Evolutionary conservation across 1,140 invertebrate genomes (phyloP).

Genomic region (Dendroctonus ponderosae): DNA sequence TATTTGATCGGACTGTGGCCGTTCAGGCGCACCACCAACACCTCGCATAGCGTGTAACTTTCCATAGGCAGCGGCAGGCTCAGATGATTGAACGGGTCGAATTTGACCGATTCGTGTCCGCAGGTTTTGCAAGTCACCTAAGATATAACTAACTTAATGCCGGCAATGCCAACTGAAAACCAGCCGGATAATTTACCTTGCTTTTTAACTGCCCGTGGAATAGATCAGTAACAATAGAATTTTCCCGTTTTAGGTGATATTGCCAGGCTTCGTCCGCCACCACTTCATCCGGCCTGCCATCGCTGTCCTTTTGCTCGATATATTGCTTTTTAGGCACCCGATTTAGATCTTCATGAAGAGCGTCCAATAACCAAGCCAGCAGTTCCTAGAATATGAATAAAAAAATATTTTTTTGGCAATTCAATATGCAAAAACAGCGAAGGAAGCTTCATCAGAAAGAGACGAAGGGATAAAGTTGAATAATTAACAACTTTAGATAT

Average conservation of each 20-base stretch:
- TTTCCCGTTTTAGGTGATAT: slow-evolving; percentile 73
- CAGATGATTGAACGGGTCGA: slow-evolving; percentile 86
- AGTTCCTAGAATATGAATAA: slow-evolving; percentile 62
- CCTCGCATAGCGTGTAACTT: slow-evolving; percentile 70
- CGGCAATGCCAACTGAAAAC: neutral
- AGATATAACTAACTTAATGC: slow-evolving; percentile 2
- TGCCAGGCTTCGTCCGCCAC: slow-evolving; percentile 82
- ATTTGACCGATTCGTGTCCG: slow-evolving; percentile 76
- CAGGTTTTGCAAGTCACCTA: slow-evolving; percentile 74
- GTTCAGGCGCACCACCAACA: slow-evolving; percentile 71
- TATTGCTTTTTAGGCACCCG: slow-evolving; percentile 68
- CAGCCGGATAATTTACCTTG: slow-evolving; percentile 53
- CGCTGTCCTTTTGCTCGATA: slow-evolving; percentile 73
- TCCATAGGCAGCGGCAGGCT: slow-evolving; percentile 84
- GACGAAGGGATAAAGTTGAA: too few relatives aligned
- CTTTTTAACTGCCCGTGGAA: slow-evolving; percentile 91
- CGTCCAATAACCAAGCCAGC: slow-evolving; percentile 83
- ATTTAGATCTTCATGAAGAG: slow-evolving; percentile 88
- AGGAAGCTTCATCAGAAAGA: too few relatives aligned
- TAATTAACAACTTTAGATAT: too few relatives aligned
- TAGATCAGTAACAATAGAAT: slow-evolving; percentile 83
- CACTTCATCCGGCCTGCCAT: slow-evolving; percentile 71
- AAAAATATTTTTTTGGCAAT: neutral
- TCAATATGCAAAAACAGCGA: too few relatives aligned
- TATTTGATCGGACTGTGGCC: slow-evolving; percentile 80